Evolutionary conservation across 2,888 invertebrate species (phyloP).

Genomic region (Listrodromus nycthemerus): DNA sequence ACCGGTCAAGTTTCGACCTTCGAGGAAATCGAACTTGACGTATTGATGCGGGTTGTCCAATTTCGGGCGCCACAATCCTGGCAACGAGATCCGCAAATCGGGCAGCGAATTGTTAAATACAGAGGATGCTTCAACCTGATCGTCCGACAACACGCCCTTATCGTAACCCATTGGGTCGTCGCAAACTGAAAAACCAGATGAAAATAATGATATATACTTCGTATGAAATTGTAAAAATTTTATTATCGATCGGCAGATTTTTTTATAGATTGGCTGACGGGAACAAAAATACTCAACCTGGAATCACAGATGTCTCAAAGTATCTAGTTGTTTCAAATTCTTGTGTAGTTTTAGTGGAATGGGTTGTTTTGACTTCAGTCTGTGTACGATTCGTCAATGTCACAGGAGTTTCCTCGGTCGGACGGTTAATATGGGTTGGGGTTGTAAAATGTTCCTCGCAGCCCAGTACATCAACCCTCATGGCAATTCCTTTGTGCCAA

Average conservation of each 20-base stretch:
- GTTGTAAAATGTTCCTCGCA: conserved; percentile 85
- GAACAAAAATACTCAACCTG: conserved; percentile 62
- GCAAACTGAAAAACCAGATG: conserved; percentile 85
- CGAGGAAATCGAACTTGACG: conserved; percentile 90
- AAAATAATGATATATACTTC: conserved; percentile 36
- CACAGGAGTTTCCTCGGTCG: conserved; percentile 51
- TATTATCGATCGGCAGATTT: not conserved
- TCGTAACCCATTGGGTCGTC: conserved; percentile 91
- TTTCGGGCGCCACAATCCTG: conserved; percentile 74
- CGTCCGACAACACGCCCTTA: conserved; percentile 87
- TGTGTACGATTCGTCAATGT: conserved; percentile 6
- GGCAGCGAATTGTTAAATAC: conserved; percentile 70
- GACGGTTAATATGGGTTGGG: not conserved
- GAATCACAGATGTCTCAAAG: conserved; percentile 58
- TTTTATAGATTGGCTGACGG: not conserved
- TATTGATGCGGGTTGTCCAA: conserved; percentile 76
- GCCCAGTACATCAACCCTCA: conserved; percentile 91
- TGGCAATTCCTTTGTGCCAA: conserved; percentile 89
- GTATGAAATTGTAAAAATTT: not conserved
- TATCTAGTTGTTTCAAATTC: conserved; percentile 37
- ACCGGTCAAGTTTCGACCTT: conserved; percentile 91
- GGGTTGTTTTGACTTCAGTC: not conserved
- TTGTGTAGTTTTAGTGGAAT: conserved; percentile 39
- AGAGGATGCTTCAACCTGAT: conserved; percentile 90
- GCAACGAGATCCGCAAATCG: conserved; percentile 71